Evolutionary conservation across 2,797 vertebrate genomes (phyloP), one percentile per base, ranked within the genome.

Genomic region (Kryptolebias ocellatus): DNA sequence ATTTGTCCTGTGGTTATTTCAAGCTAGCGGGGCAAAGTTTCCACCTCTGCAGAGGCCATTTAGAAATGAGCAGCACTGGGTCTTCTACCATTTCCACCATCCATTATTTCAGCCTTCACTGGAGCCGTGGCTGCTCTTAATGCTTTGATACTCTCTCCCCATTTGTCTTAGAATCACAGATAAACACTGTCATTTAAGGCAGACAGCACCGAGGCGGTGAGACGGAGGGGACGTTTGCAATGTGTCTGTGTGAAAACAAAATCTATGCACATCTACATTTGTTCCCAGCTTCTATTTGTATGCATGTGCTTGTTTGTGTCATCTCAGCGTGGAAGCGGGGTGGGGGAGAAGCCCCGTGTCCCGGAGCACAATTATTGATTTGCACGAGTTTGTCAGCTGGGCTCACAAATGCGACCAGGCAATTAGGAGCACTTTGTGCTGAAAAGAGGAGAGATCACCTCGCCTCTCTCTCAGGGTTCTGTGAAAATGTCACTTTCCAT

Each of bases 401-500:
- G 74, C 86, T 87, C 83, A 89, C 83, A 86, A 92, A 90, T 87
- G 89, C 76, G 79, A 90, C 84, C 78, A 76, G 88, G 90, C 91
- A 94, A 93, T 95, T 93, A 94, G 82, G 83, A 83, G 76, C 80
- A 85, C 87, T 93, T 88, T 84, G 88, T 88, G 87, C 79, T 80
- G 79, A 80, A 84, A 89, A 92, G 83, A 81, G 81, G 72, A 85
- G 90, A 83, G 83, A 90, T 90, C 84, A 88, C 87, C 89, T 89
- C 73, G 74, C 79, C 85, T 81, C 85, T 80, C 83, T 90, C 86
- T 42, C 81, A 78, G 71, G 70, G 81, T 74, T 85, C 85, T 80
- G 87, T 81, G 88, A 89, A 94, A 94, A 93, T 94, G 93, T 93
- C 92, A 93, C 91, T 91, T 91, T 90, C 88, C 83, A 87, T 92